Conservation (phyloP, 1,140 invertebrate species). For the Phenacoccus solenopsis region DNA sequence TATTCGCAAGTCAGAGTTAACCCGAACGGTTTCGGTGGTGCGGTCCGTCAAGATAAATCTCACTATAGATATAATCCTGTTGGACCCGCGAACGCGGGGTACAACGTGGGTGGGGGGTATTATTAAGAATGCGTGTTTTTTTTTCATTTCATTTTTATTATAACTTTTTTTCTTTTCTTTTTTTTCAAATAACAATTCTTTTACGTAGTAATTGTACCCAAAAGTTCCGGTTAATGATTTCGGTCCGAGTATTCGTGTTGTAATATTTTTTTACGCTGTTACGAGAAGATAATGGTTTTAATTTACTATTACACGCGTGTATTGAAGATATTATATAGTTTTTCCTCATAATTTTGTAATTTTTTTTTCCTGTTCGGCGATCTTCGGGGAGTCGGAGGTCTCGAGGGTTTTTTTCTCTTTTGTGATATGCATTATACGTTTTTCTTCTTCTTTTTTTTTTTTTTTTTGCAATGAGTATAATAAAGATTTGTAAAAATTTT, state of each 20-base stretch:
- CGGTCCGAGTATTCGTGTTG: not conserved
- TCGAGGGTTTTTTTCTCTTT: not conserved
- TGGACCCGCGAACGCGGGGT: slow-evolving; percentile 12
- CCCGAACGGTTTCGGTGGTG: slow-evolving; percentile 16
- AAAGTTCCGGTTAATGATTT: not conserved
- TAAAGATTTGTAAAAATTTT: not conserved
- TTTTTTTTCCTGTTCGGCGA: not conserved
- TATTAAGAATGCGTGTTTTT: not conserved
- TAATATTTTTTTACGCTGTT: not conserved
- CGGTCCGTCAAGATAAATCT: slow-evolving; percentile 22
- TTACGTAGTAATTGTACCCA: no score
- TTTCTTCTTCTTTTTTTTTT: not conserved
- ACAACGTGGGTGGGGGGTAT: slow-evolving; percentile 26
- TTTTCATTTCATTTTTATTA: not conserved
- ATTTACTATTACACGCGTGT: no score
- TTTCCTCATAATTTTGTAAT: not conserved
- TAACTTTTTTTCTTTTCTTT: not conserved
- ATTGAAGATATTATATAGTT: not conserved
- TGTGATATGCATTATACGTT: not conserved
- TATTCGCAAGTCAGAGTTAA: not conserved
- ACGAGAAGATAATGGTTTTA: no score
- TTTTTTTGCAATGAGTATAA: not conserved
- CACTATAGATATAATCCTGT: slow-evolving; percentile 22
- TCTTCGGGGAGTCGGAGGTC: not conserved
- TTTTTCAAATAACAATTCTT: not conserved